Base-by-base conservation (phyloP, 1,140 invertebrate species). In the Drosophila sulfurigaster region DNA sequence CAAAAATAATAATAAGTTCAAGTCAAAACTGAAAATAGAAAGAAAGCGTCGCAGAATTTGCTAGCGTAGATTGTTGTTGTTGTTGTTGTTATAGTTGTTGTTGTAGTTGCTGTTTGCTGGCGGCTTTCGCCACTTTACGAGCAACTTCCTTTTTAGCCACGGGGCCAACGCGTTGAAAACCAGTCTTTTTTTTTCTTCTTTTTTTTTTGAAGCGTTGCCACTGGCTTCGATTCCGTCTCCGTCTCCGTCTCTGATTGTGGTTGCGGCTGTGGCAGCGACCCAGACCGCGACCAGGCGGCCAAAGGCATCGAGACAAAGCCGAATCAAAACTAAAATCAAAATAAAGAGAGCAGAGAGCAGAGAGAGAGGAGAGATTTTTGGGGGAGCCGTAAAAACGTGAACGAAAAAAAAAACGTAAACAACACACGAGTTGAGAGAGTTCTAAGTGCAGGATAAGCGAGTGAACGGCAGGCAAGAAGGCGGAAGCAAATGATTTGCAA, bases 101-200 rank as follows among this genome's bases (percentile, higher is more conserved):
- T 74, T 64, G 57, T 38, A 54, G 79, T 77, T 74, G 60, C 59
- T 30, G 43, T 20, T n/a, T 16, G 16, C 43, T 81, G 58, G 15
- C 45, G 58, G 83, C 83, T 87, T 87, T 87, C 83, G 83, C 83
- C 83, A 88, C 83, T 88, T 83, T 79, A 88, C 80, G 80, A 88
- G 83, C 83, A 88, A 86, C 81, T 87, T 86, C 83, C 87, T 87
- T 87, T 87, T 87, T 88, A 74, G 85, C 85, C 77, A 64, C 64
- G 60, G 56, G 56, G 75, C 60, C 75, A 75, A 65, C 49, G 48
- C 6, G 20, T 67, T 62, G 66, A 79, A 67, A 88, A 88, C 86
- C 82, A 75, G 78, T 86, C 78, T 78, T 67, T 67, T 20, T 20
- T 20, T 20, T 20, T 20, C 3, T 57, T 78, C 57, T 67, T 20